phyloP scores from a whole-genome alignment of 2,888 invertebrate genomes.

The Alentia gelatinosa region DNA sequence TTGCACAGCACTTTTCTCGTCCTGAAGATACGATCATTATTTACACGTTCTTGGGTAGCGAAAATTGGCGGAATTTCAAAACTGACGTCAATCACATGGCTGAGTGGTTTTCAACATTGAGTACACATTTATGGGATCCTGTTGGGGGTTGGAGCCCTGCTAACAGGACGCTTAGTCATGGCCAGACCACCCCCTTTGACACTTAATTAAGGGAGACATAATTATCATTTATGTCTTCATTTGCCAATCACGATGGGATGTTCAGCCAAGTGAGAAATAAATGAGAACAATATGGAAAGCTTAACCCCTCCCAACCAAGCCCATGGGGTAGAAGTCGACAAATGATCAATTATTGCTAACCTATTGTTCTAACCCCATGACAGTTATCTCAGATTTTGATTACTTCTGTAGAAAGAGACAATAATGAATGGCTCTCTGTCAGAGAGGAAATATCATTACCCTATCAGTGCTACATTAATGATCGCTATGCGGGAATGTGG shows the following conservation, averaged over 20 bases:
- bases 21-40: no score
- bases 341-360: not conserved
- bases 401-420: not conserved
- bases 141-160: not conserved
- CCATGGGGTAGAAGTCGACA: not conserved
- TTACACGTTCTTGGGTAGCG: no score
- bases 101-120: not conserved
- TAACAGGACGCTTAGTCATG: not conserved
- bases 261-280: not conserved
- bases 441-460: not conserved
- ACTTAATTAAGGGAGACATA: slow-evolving; percentile 24
- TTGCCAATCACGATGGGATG: not conserved
- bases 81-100: not conserved
- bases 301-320: not conserved
- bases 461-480: not conserved
- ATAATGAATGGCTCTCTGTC: not conserved
- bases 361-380: not conserved
- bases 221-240: slow-evolving; percentile 21
- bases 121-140: not conserved
- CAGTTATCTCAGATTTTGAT: not conserved
- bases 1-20: no score
- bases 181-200: slow-evolving; percentile 35
- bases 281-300: slow-evolving; percentile 3
- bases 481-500: not conserved
- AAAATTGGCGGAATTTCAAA: no score